phyloP scores from a whole-genome alignment of 2,888 invertebrate genomes.

The Pocota personata region DNA sequence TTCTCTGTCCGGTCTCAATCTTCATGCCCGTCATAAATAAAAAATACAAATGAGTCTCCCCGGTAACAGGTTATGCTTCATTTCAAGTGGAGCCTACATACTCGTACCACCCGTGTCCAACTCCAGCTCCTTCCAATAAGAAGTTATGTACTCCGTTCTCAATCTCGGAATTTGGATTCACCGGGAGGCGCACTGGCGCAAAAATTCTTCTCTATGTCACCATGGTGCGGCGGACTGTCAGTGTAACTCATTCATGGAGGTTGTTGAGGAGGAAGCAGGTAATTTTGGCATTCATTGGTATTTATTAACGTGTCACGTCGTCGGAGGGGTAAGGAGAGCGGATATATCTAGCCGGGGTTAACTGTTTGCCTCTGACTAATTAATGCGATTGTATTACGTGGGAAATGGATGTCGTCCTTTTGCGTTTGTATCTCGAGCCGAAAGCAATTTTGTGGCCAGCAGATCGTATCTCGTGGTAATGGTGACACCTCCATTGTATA shows the following conservation, averaged over 20 bases:
- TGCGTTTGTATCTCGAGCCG: conserved; percentile 39
- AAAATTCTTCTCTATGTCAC: conserved; percentile 52
- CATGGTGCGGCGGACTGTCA: conserved; percentile 49
- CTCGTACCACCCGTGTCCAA: neutral
- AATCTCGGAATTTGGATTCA: conserved; percentile 32
- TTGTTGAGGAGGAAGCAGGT: conserved; percentile 54
- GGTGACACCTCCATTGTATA: conserved; percentile 63
- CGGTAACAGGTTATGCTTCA: conserved; percentile 57
- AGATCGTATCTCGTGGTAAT: conserved; percentile 64
- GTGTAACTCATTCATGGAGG: conserved; percentile 38
- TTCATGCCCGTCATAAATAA: conserved; percentile 36
- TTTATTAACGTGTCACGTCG: conserved; percentile 55
- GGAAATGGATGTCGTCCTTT: conserved; percentile 40
- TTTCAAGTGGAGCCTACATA: conserved; percentile 3
- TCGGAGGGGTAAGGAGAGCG: neutral
- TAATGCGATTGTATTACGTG: conserved; percentile 61
- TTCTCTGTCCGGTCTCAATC: conserved; percentile 12
- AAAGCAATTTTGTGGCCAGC: conserved; percentile 55
- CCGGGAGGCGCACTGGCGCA: conserved; percentile 2
- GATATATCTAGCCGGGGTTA: conserved; percentile 39
- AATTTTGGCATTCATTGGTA: conserved; percentile 65
- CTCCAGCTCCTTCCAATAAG: conserved; percentile 17
- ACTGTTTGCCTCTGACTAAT: conserved; percentile 64
- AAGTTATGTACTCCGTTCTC: conserved; percentile 27
- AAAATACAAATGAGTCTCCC: conserved; percentile 35